These are phyloP conservation scores for Eilema caniola DNA, from an alignment of 2,888 invertebrate species.

Conservation along the genomic window DNA sequence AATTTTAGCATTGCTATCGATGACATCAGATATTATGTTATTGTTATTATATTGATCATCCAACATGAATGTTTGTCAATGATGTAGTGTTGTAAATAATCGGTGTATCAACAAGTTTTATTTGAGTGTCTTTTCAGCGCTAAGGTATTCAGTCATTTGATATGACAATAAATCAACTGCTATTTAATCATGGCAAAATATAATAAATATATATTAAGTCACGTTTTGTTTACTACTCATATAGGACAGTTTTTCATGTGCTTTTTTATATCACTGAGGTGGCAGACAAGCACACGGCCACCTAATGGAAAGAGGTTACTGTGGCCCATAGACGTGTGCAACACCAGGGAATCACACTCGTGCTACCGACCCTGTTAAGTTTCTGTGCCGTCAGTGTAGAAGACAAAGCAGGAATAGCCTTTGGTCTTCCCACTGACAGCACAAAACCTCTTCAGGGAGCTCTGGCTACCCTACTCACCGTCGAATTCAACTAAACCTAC, in stretches of 20 bases:
- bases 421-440: too few relatives aligned
- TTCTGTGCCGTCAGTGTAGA: too few relatives aligned
- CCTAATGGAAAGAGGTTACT: too few relatives aligned
- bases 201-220: background rate
- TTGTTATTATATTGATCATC: constrained; percentile 62
- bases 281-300: too few relatives aligned
- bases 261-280: too few relatives aligned
- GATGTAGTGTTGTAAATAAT: constrained; percentile 51
- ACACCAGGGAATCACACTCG: too few relatives aligned
- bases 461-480: too few relatives aligned
- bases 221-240: background rate
- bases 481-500: too few relatives aligned
- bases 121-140: constrained; percentile 54
- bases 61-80: constrained; percentile 63
- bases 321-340: too few relatives aligned
- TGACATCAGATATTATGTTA: constrained; percentile 62
- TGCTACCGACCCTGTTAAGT: too few relatives aligned
- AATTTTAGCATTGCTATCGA: constrained; percentile 37
- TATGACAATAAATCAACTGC: constrained; percentile 39
- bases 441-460: too few relatives aligned
- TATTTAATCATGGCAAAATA: constrained; percentile 20
- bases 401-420: too few relatives aligned
- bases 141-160: constrained; percentile 37
- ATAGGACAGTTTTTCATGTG: background rate
- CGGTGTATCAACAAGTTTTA: constrained; percentile 57